Percentiles rank a stretch among this genome's conserved stretches.
These are phyloP conservation scores for Venturia canescens DNA, from an alignment of 1,140 invertebrate genomes.

Conservation along the genomic window DNA sequence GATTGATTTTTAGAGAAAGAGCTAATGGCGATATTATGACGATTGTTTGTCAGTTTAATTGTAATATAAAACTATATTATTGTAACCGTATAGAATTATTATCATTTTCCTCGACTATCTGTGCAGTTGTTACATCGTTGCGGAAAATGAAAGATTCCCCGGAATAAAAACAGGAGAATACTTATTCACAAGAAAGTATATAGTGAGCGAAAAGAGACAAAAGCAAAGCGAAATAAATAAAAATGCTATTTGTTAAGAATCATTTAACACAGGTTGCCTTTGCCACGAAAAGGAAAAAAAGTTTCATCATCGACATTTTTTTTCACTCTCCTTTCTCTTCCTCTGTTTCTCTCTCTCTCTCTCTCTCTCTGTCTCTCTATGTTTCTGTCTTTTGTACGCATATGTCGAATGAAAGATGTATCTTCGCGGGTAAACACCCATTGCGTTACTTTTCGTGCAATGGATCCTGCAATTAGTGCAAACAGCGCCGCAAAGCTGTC, in stretches of 20 bases:
- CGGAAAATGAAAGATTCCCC: constrained; percentile 27
- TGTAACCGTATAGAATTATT: constrained; percentile 59
- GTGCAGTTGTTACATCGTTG: constrained; percentile 42
- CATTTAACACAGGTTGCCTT: constrained; percentile 64
- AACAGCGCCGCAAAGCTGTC: constrained; percentile 41
- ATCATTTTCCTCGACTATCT: constrained; percentile 60
- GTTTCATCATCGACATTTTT: not conserved
- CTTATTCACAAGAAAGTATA: constrained; percentile 41
- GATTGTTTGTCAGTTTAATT: constrained; percentile 65
- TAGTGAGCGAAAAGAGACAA: constrained; percentile 45
- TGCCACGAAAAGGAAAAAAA: constrained; percentile 29
- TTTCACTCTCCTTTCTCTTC: constrained; percentile 22
- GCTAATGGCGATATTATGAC: constrained; percentile 59
- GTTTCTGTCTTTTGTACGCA: constrained; percentile 54
- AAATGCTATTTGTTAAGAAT: constrained; percentile 53
- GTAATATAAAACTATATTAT: constrained; percentile 62
- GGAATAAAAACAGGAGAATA: constrained; percentile 47
- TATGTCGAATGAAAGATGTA: constrained; percentile 26
- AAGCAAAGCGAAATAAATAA: constrained; percentile 47
- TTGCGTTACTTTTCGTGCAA: constrained; percentile 46
- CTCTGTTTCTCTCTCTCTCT: constrained; percentile 20
- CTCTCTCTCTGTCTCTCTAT: not conserved
- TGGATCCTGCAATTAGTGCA: constrained; percentile 38
- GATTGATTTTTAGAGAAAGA: constrained; percentile 63
- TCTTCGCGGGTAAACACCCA: not conserved